Evolutionary conservation across 2,797 vertebrate species (phyloP).

Genomic region (Cynopterus sphinx): DNA sequence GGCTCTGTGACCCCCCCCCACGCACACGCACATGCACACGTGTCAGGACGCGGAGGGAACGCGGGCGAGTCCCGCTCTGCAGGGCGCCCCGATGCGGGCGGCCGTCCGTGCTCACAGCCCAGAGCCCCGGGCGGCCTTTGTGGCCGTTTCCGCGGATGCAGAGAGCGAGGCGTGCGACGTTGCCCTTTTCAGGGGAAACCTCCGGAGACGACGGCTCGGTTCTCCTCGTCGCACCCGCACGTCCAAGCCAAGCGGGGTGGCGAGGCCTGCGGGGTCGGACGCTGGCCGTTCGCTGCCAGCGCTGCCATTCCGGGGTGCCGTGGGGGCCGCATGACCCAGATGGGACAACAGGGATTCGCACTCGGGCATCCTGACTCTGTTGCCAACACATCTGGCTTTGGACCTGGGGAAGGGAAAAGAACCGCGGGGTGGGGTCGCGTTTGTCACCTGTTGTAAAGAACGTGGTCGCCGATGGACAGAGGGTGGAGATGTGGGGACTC

Average conservation of each 20-base stretch:
- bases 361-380: neutral
- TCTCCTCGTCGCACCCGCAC: neutral
- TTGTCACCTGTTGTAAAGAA: too few species aligned
- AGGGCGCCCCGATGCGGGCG: neutral
- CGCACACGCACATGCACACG: too few species aligned
- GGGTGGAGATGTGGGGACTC: neutral
- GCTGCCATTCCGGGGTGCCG: neutral
- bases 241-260: neutral
- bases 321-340: too few species aligned
- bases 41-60: neutral
- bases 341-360: too few species aligned
- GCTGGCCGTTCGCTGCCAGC: too few species aligned
- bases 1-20: too few species aligned
- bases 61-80: neutral
- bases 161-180: neutral
- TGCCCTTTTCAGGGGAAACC: neutral
- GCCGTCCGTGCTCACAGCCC: neutral
- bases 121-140: accelerated
- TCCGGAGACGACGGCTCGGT: accelerated
- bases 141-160: neutral
- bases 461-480: neutral
- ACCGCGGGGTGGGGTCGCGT: neutral
- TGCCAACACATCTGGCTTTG: neutral
- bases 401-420: neutral
- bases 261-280: accelerated